Base-by-base conservation (phyloP, 2,888 invertebrate species). In the Drosophila nigritarsus region DNA sequence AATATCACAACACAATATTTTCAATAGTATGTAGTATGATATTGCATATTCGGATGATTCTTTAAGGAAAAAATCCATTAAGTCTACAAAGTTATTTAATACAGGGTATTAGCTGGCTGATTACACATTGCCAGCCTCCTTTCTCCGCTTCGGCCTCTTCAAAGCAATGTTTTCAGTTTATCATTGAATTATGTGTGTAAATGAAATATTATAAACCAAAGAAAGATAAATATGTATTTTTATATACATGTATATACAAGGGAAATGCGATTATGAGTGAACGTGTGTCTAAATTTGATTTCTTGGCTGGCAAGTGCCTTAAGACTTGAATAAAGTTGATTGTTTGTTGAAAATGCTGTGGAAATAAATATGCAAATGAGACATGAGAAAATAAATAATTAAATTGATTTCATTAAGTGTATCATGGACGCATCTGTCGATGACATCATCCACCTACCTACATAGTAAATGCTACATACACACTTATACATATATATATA, bases 361-460 rank as follows among this genome's bases (percentile, higher is more conserved):
- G 3, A 45, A 85, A 87, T 85, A 74, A 87, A 83, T 75, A 82
- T 85, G 83, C 65, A 84, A 87, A 87, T 77, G 76, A 65, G 73
- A 59, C 49, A 49, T 50, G 66, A 60, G 72, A 36, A 78, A 75
- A 87, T 82, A 87, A 85, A 83, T 87, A 85, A 85, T 87, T 84
- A 80, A 87, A 84, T 84, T 87, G 88, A 85, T 84, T 84, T 85
- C 86, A 84, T 84, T 84, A 77, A 73, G 62, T 66, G 76, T 18
- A 53, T 68, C n/a, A 53, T 38, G 65, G 56, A 65, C 67, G 83
- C 88, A 84, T 73, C 88, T 84, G 86, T 65, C 70, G 72, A 64
- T 81, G 83, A 70, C 78, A 80, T 67, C 83, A 73, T 70, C 24
- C 45, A 8, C 15, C 70, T 61, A 50, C 50, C 32, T 65, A 38